Percentiles rank a stretch among this genome's conserved stretches.
These are phyloP conservation scores for Epizoanthus ramosus DNA, from an alignment of 92 coral and sea anemone species.

Conservation along the genomic window DNA sequence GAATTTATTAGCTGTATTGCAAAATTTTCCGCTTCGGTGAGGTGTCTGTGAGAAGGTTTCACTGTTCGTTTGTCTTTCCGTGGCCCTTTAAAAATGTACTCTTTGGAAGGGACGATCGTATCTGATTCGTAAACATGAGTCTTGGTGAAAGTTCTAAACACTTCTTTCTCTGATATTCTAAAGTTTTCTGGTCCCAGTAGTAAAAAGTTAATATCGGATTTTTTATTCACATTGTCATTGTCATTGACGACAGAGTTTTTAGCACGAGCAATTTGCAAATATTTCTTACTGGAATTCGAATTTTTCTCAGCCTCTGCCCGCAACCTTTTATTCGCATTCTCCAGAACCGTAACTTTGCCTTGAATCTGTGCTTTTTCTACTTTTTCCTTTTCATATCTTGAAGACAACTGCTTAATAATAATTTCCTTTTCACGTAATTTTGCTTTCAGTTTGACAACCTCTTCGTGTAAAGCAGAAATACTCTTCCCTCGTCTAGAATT, in stretches of 20 bases:
- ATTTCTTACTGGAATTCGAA: not conserved
- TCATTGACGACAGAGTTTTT: conserved; percentile 12
- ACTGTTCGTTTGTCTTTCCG: conserved; percentile 51
- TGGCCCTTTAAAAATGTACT: conserved; percentile 74
- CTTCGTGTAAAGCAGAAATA: conserved; percentile 33
- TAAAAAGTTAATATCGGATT: conserved; percentile 22
- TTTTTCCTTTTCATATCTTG: conserved; percentile 46
- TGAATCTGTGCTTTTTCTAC: conserved; percentile 35
- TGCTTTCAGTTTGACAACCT: conserved; percentile 54
- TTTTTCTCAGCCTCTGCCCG: conserved; percentile 47
- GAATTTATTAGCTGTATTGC: conserved; percentile 53
- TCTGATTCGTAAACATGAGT: conserved; percentile 75
- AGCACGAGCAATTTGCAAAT: not conserved
- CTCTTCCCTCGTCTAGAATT: conserved; percentile 24
- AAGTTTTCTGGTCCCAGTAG: conserved; percentile 14
- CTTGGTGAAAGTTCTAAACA: conserved; percentile 72
- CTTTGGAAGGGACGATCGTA: conserved; percentile 64
- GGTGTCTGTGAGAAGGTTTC: conserved; percentile 60
- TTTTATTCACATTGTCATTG: not conserved
- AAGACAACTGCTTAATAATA: conserved; percentile 44
- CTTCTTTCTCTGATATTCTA: conserved; percentile 63
- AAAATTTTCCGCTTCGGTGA: conserved; percentile 61
- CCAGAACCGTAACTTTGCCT: conserved; percentile 51
- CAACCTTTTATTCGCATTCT: conserved; percentile 48
- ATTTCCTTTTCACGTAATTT: conserved; percentile 50